Base-by-base conservation (phyloP, 2,888 invertebrate species). In the Ochlodes sylvanus region DNA sequence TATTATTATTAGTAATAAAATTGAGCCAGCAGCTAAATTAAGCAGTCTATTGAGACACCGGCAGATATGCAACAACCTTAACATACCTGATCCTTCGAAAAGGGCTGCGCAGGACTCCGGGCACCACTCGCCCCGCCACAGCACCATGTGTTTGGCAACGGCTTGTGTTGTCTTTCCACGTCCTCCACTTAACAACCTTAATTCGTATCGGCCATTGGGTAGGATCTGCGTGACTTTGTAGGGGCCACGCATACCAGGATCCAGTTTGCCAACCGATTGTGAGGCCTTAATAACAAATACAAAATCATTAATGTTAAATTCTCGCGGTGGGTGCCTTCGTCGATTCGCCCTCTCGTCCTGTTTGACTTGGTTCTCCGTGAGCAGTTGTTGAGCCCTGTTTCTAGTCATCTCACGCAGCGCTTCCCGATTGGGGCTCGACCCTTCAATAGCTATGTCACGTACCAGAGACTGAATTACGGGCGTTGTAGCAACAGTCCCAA, bases 401-500 rank as follows among this genome's bases (percentile, higher is more conserved):
- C 32, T 32, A 5, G 32, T 32, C 3, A 32, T 32, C 47, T 47
- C 47, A 4, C 47, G 47, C 2, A 7, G 47, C 15, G 47, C 47
- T 7, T 70, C 71, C 0, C 68, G 56, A 50, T 68, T 71, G 4
- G 68, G 63, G 4, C 10, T 10, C 2, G 57, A 19, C 2, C 27
- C 41, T 10, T 70, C 68, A 0, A 70, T 9, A 1, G 72, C 69
- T 1, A 75, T 63, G 17, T 75, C 75, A 1, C 72, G 69, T 0
- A 75, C 63, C 9, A 72, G 54, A 0, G 63, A 12, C 12, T 65
- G 34, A 10, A 74, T 70, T 0, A 71, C 64, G 1, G 75, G 73
- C 0, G 73, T 75, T 0, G 69, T 44, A 1, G 55, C 61, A 2
- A 73, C 71, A 1, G 21, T 56, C 5, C 72, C 73, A 2, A 70